A percentile compares a stretch with the other conserved stretches of the same genome.
Conservation (phyloP, 1,140 invertebrate species). For the Zaprionus nigranus region DNA sequence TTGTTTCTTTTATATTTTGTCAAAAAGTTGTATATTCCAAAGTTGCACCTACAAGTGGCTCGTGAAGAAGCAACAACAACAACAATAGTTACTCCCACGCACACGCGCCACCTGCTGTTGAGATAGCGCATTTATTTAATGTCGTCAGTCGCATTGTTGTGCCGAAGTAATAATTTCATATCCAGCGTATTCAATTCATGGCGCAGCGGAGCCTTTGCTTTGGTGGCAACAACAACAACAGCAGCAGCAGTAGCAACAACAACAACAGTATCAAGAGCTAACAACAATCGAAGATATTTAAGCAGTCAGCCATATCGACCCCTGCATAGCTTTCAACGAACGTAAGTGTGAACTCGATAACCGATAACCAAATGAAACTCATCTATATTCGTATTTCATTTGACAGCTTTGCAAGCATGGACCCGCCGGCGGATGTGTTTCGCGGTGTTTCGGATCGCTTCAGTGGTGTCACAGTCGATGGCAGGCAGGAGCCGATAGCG, state of each 20-base stretch:
- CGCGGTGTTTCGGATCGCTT: conserved; percentile 88
- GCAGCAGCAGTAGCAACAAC: conserved; percentile 21
- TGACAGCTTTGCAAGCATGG: conserved; percentile 54
- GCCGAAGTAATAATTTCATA: conserved; percentile 41
- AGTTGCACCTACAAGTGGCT: neutral
- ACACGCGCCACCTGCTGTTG: conserved; percentile 14
- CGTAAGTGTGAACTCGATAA: conserved; percentile 18
- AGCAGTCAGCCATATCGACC: neutral
- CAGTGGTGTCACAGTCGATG: conserved; percentile 88
- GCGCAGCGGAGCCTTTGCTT: conserved; percentile 26
- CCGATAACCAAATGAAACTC: neutral
- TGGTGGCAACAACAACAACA: conserved; percentile 21
- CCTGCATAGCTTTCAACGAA: conserved; percentile 2
- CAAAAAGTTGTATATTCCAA: neutral
- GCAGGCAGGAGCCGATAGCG: conserved; percentile 85
- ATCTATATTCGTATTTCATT: neutral
- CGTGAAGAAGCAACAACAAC: neutral
- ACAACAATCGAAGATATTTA: neutral
- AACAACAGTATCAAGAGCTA: neutral
- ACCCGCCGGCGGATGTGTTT: conserved; percentile 83
- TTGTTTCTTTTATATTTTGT: neutral
- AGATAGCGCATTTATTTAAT: conserved; percentile 59
- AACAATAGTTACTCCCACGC: neutral
- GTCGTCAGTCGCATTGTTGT: conserved; percentile 58
- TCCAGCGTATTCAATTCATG: conserved; percentile 53